These are phyloP conservation scores for Betta splendens DNA, from an alignment of 2,797 vertebrate species.

Conservation along the genomic window DNA sequence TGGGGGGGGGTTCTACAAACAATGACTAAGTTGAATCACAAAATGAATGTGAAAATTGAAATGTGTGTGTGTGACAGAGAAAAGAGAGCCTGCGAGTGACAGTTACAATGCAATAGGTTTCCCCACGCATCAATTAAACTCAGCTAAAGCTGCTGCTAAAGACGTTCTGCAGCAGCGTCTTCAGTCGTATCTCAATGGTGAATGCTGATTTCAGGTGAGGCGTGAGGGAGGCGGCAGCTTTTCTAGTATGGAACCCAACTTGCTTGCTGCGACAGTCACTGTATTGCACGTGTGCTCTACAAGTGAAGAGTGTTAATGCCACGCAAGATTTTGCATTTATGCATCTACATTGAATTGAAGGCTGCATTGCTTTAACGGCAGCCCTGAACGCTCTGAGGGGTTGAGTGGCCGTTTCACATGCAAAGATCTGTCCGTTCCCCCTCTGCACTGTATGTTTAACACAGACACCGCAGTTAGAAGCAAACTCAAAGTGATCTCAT, in stretches of 20 bases:
- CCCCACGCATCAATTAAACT: constrained; percentile 31
- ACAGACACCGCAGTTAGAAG: too few species aligned
- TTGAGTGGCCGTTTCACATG: too few species aligned
- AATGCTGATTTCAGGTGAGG: constrained; percentile 42
- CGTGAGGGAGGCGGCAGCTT: too few species aligned
- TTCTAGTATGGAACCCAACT: too few species aligned
- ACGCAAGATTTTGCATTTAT: too few species aligned
- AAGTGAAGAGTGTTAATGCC: too few species aligned
- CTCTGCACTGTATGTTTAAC: too few species aligned
- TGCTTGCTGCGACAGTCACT: too few species aligned
- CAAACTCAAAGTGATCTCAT: too few species aligned
- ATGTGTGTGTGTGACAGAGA: constrained; percentile 7
- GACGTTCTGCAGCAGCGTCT: neutral
- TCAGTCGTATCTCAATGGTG: constrained; percentile 15
- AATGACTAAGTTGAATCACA: constrained; percentile 30
- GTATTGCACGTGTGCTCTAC: too few species aligned
- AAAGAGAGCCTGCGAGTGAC: constrained; percentile 14
- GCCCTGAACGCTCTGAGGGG: neutral
- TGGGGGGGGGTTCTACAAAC: constrained; percentile 23
- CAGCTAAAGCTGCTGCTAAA: constrained; percentile 19
- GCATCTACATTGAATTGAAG: too few species aligned
- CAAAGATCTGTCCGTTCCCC: too few species aligned
- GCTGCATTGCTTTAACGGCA: neutral
- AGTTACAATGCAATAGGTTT: constrained; percentile 17
- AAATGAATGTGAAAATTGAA: constrained; percentile 44